Evolutionary conservation across 2,113 vertebrate genomes (phyloP).

Genomic region (Epinephelus lanceolatus): DNA sequence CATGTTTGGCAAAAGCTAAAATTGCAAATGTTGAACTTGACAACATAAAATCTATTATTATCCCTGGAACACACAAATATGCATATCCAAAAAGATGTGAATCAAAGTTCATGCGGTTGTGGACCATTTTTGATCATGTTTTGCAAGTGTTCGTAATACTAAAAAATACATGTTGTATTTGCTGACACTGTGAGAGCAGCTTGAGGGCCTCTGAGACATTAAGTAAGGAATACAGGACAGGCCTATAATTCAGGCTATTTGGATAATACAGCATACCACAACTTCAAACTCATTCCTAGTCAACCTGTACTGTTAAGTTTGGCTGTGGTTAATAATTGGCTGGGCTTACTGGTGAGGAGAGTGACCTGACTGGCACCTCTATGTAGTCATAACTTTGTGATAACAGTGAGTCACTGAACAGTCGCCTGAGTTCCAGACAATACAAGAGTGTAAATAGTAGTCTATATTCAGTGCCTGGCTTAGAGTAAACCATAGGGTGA

Average conservation of each 20-base stretch:
- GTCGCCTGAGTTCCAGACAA: background rate
- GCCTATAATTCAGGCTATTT: background rate
- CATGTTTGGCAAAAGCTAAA: background rate
- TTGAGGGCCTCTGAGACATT: background rate
- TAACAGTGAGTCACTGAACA: constrained; percentile 32
- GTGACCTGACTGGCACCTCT: background rate
- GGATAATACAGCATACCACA: background rate
- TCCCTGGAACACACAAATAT: background rate
- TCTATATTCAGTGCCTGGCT: constrained; percentile 11
- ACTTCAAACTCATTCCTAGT: background rate
- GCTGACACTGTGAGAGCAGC: background rate
- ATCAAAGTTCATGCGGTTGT: background rate
- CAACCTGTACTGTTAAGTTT: background rate
- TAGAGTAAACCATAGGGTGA: constrained; percentile 1
- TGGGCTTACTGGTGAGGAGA: constrained; percentile 1
- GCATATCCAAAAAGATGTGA: background rate
- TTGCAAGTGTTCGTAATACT: background rate
- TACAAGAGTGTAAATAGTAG: constrained; percentile 7
- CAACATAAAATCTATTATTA: background rate
- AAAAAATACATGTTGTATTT: background rate
- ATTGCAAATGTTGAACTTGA: background rate
- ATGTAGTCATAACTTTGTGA: constrained; percentile 24
- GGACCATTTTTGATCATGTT: background rate
- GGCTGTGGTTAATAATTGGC: background rate
- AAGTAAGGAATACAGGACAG: background rate